Percentiles rank a stretch among this genome's conserved stretches.
Conservation (phyloP, 2,888 invertebrate genomes). For the Standfussiana lucernea region DNA sequence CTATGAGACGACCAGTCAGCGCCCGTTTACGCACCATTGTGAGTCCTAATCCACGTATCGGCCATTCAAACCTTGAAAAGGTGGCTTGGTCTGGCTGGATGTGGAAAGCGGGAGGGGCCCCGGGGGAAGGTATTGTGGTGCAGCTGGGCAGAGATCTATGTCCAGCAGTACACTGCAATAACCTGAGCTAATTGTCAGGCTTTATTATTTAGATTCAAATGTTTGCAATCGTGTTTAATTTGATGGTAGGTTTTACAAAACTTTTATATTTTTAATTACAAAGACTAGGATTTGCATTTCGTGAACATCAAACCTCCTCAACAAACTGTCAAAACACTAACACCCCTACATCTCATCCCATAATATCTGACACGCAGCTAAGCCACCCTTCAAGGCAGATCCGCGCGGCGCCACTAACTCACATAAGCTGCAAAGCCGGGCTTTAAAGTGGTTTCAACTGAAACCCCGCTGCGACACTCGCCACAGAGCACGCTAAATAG, state of each 20-base stretch:
- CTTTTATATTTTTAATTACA: too few species aligned
- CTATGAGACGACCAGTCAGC: neutral
- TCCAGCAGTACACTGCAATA: neutral
- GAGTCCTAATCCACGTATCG: neutral
- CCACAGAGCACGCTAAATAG: constrained; percentile 54
- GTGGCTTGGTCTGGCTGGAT: too few species aligned
- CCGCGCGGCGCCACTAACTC: constrained; percentile 43
- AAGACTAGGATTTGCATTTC: neutral
- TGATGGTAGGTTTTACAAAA: too few species aligned
- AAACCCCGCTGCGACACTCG: constrained; percentile 44
- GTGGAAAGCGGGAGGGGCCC: too few species aligned
- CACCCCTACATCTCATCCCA: constrained; percentile 36
- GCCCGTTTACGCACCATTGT: neutral
- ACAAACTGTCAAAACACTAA: constrained; percentile 10
- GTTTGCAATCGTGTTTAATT: neutral
- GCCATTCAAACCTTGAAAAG: neutral
- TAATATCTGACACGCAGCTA: constrained; percentile 52
- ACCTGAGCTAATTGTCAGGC: neutral
- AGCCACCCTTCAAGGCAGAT: constrained; percentile 47
- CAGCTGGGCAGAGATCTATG: neutral
- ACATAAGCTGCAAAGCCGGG: constrained; percentile 57
- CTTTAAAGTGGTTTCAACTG: constrained; percentile 52
- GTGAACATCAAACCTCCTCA: neutral
- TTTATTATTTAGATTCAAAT: neutral
- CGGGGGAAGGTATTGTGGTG: neutral